Evolutionary conservation across 2,113 vertebrate species (phyloP), one percentile per base, ranked within the genome.

Genomic region (Donacobius atricapilla): DNA sequence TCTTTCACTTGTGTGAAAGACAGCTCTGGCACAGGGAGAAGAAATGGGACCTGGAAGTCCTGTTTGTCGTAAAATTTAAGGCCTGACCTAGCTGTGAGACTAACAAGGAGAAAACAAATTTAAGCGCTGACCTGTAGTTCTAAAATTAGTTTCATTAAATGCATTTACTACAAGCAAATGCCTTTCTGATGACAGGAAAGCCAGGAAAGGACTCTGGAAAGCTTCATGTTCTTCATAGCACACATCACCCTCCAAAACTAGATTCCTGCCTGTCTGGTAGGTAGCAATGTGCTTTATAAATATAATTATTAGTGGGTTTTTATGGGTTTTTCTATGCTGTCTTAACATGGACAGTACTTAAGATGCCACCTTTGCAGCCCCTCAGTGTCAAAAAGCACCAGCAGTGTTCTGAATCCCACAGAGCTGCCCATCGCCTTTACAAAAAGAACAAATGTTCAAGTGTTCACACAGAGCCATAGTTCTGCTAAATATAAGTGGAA

Each of bases 141-240:
- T 79, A 93, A 94, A 95, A 76, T 95, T 87, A 96, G 89, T 61
- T 83, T 61, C 4, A 11, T 71, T 91, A 71, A 89, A 94, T 35
- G 48, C 40, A 89, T 82, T 83, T 83, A 86, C 92, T 89, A 89
- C 39, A 10, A 92, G 89, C 68, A 86, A 83, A 94, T 91, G 61
- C 87, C 89, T 87, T 89, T 93, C 65, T 72, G 65, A 35, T 96
- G 80, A 91, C 75, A 73, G 6, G 35, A 92, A 53, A 70, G 63
- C 51, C 84, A 66, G 35, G 89, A 70, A 24, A 88, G 47, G 66
- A 23, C 44, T 92, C 83, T 39, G 54, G 80, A 87, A 84, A 71
- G 83, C 72, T n/a, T 7, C 2, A 8, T 93, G 68, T 9, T 84
- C 73, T 57, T 73, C 60, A 27, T 5, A 82, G 69, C n/a, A 68